phyloP scores from a whole-genome alignment of 2,113 vertebrate genomes.

The Forbesichthys papilliferus region DNA sequence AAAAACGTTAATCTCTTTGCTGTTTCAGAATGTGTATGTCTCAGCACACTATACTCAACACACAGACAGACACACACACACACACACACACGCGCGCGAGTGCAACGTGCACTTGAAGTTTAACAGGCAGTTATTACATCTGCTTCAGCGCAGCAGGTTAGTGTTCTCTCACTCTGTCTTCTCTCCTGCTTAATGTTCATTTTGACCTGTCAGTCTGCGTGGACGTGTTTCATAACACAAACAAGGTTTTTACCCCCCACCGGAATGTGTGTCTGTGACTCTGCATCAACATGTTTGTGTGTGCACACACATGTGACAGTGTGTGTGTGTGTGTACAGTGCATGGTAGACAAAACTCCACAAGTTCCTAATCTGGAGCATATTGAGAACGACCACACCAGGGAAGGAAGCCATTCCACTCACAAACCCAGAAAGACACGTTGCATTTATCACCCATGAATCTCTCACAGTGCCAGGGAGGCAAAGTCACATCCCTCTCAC shows the following conservation, averaged over 20 bases:
- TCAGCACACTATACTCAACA: neutral
- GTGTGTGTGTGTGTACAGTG: too few relatives aligned
- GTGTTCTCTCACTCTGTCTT: neutral
- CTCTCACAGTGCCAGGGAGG: constrained; percentile 1
- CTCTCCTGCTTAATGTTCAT: too few relatives aligned
- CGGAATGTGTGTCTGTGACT: too few relatives aligned
- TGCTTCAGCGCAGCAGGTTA: constrained; percentile 26
- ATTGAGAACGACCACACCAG: too few relatives aligned
- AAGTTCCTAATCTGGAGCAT: too few relatives aligned
- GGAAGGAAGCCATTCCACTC: too few relatives aligned
- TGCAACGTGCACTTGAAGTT: constrained; percentile 53
- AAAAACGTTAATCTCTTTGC: neutral
- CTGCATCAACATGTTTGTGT: too few relatives aligned
- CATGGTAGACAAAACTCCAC: too few relatives aligned
- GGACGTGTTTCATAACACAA: too few relatives aligned
- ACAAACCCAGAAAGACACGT: neutral
- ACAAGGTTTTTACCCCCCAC: too few relatives aligned
- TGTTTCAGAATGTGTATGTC: constrained; percentile 27
- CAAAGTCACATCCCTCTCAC: neutral
- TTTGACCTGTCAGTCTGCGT: too few relatives aligned
- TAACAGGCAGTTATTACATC: constrained; percentile 27
- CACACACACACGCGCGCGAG: constrained; percentile 8
- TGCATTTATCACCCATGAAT: constrained; percentile 16
- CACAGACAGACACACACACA: neutral
- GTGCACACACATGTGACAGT: too few relatives aligned